phyloP scores from a whole-genome alignment of 2,888 invertebrate genomes.

The Acleris emargana region DNA sequence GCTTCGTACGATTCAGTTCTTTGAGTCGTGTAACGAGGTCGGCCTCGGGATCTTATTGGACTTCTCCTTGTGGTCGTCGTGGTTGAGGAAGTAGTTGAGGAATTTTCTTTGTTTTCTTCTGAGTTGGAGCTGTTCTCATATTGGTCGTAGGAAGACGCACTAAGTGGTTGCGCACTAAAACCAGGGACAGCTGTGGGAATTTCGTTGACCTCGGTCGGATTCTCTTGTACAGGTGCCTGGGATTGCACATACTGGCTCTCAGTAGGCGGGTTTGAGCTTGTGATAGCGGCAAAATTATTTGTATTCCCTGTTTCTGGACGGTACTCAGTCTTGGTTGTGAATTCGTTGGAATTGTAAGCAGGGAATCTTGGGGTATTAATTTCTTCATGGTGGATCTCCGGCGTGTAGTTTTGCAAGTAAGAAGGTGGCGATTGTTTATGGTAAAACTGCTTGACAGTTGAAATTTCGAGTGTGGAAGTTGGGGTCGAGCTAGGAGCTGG shows the following conservation, averaged over 20 bases:
- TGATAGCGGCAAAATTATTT: slow-evolving; percentile 40
- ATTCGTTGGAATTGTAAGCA: slow-evolving; percentile 58
- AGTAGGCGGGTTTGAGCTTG: slow-evolving; percentile 42
- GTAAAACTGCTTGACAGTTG: slow-evolving; percentile 58
- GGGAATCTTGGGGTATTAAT: slow-evolving; percentile 61
- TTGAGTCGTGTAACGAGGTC: slow-evolving; percentile 73
- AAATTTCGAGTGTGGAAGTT: slow-evolving; percentile 51
- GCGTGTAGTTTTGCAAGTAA: slow-evolving; percentile 67
- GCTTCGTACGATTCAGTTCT: slow-evolving; percentile 71
- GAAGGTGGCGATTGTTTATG: slow-evolving; percentile 59
- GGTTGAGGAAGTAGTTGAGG: slow-evolving; percentile 57
- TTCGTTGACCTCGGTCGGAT: slow-evolving; percentile 51
- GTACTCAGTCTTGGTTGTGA: slow-evolving; percentile 53
- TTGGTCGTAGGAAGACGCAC: slow-evolving; percentile 56
- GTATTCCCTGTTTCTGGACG: slow-evolving; percentile 38
- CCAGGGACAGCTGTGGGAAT: slow-evolving; percentile 46
- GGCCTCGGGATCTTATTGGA: slow-evolving; percentile 63
- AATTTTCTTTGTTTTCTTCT: slow-evolving; percentile 50
- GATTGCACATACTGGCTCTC: slow-evolving; percentile 53
- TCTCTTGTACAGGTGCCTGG: slow-evolving; percentile 50
- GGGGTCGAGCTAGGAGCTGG: slow-evolving; percentile 46
- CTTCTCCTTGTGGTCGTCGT: slow-evolving; percentile 67
- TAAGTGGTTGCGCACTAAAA: slow-evolving; percentile 50
- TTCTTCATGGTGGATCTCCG: slow-evolving; percentile 73
- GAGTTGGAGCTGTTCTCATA: slow-evolving; percentile 55